Evolutionary conservation across 2,888 invertebrate species (phyloP), one percentile per base, ranked within the genome.

Genomic region (Cordylochernes scorpioides): DNA sequence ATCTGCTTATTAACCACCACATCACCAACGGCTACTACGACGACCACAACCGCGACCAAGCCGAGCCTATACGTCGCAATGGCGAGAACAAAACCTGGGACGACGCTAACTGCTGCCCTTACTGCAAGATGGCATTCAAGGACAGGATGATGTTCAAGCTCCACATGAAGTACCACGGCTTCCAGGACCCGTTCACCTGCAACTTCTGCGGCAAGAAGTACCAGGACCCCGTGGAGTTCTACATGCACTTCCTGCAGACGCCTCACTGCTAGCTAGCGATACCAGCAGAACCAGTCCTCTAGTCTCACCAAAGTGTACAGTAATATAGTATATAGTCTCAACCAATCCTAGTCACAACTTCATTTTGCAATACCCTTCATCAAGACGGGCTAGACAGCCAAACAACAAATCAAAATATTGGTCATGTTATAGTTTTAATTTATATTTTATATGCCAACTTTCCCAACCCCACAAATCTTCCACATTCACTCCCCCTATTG

Each of bases 151-250:
- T 94, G 65, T 82, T 82, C 55, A 71, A 74, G 13, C 74, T 88
- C 50, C 94, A 97, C 55, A 88, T 88, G 84, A 82, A 84, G 37
- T 88, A 78, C 56, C 94, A 94, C 52, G 77, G 77, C 6, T 77
- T 68, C 57, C 67, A 71, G 34, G 71, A 86, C 50, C 88, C 86
- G 0, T 91, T 77, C 57, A 73, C 73, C 51, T 97, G 97, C 57
- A 86, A 84, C 59, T 74, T 77, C 63, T 97, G 97, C 50, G 88
- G 88, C 0, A 68, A 72, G 44, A 60, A 68, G 41, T 72, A 73
- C 41, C 55, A 64, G 5, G 77, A 88, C 49, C 70, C 72, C 43
- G 65, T 88, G 3, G 67, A 71, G 1, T 88, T 94, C 53, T 82
- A 77, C 53, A 62, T 82, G 28, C 88, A 91, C 42, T 52, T 59